These are phyloP conservation scores for Platycheirus rosarum DNA, from an alignment of 2,888 invertebrate genomes.

Conservation along the genomic window DNA sequence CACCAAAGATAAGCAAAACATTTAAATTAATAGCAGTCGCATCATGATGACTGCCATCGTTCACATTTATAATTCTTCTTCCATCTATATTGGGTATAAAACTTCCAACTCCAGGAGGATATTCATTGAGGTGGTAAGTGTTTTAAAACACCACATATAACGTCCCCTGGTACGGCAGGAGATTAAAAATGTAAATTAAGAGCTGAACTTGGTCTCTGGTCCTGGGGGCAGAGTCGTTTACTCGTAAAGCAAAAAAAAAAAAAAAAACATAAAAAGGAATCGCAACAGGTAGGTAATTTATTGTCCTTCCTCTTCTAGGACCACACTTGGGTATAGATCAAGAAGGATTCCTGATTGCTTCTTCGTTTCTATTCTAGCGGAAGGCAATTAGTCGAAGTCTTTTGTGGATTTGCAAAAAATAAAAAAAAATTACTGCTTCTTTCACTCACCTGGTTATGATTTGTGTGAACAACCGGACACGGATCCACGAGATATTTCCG, in stretches of 20 bases:
- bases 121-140: conserved; percentile 9
- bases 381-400: conserved; percentile 56
- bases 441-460: conserved; percentile 17
- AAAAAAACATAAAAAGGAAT: not conserved
- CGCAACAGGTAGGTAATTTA: conserved; percentile 66
- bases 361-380: conserved; percentile 31
- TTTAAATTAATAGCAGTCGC: conserved; percentile 37
- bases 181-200: conserved; percentile 64
- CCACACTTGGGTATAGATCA: conserved; percentile 26
- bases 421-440: not conserved
- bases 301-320: conserved; percentile 27
- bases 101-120: conserved; percentile 13
- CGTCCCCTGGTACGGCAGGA: conserved; percentile 43
- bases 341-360: conserved; percentile 33
- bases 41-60: conserved; percentile 20
- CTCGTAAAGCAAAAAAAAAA: conserved; percentile 1
- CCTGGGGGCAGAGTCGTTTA: conserved; percentile 20
- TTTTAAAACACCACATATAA: conserved; percentile 1
- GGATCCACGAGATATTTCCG: not conserved
- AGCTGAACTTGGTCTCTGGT: conserved; percentile 15
- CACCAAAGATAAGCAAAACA: conserved; percentile 23
- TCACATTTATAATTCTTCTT: not conserved
- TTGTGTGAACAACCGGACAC: not conserved
- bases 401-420: not conserved
- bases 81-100: not conserved